Conservation (phyloP, 2,113 vertebrate genomes). For the Heterocephalus glaber region DNA sequence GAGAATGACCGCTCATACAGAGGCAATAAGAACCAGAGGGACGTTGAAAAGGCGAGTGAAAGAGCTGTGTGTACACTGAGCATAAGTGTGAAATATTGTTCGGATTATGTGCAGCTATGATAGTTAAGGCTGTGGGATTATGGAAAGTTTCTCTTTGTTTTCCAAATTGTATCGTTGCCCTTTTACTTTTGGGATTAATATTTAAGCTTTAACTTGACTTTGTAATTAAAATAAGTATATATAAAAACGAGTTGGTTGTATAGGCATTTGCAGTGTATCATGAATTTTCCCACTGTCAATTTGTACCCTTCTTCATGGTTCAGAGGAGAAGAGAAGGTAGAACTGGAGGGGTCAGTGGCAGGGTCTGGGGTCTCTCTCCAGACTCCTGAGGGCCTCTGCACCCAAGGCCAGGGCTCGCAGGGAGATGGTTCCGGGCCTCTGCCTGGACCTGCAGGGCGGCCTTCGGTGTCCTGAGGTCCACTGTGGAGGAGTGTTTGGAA, state of each 20-base stretch:
- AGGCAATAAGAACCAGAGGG: background rate
- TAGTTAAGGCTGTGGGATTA: background rate
- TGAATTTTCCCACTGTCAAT: background rate
- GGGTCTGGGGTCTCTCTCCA: background rate
- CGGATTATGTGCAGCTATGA: background rate
- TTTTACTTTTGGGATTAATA: conserved; percentile 43
- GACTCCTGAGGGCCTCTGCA: background rate
- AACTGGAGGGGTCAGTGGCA: background rate
- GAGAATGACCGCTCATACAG: too few species aligned
- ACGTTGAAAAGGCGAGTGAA: background rate
- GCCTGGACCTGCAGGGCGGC: background rate
- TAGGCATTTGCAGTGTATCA: background rate
- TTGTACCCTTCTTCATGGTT: background rate
- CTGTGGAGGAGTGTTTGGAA: background rate
- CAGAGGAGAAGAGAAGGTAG: background rate
- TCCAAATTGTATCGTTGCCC: background rate
- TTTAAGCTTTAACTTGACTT: conserved; percentile 1
- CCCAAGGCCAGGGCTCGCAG: background rate
- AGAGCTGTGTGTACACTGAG: too few species aligned
- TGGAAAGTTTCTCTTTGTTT: background rate
- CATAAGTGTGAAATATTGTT: background rate
- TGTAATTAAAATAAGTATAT: background rate
- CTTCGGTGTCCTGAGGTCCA: background rate
- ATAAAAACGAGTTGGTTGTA: background rate
- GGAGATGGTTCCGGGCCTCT: background rate